Percentiles rank a stretch among this genome's conserved stretches.
phyloP scores from a whole-genome alignment of 2,113 vertebrate species.

The Epinephelus moara region DNA sequence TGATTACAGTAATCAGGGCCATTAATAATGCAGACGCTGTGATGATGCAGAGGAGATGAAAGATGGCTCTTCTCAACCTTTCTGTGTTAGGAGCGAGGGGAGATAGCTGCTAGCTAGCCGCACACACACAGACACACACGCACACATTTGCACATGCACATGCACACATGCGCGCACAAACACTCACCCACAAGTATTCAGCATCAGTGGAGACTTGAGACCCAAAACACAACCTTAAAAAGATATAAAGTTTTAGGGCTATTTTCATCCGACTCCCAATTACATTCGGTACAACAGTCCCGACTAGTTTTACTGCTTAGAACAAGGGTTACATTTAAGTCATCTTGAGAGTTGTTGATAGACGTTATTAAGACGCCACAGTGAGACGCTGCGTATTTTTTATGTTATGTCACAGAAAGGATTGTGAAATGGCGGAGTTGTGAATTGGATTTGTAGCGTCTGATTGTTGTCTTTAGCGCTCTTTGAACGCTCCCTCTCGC shows the following conservation, averaged over 20 bases:
- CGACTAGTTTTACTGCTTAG: constrained; percentile 30
- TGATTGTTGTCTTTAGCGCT: constrained; percentile 73
- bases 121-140: constrained; percentile 32
- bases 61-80: constrained; percentile 87
- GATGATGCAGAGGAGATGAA: constrained; percentile 87
- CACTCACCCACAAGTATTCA: constrained; percentile 59
- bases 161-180: constrained; percentile 21
- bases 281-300: constrained; percentile 48
- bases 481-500: constrained; percentile 47
- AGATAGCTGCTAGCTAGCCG: constrained; percentile 83
- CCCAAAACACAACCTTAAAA: constrained; percentile 69
- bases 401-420: constrained; percentile 43
- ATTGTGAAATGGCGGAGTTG: constrained; percentile 33
- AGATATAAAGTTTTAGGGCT: constrained; percentile 60
- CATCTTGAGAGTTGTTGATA: constrained; percentile 37
- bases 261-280: constrained; percentile 51
- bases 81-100: constrained; percentile 83
- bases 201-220: constrained; percentile 62
- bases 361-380: constrained; percentile 26
- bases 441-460: constrained; percentile 69
- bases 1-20: constrained; percentile 88
- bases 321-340: constrained; percentile 42
- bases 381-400: constrained; percentile 32
- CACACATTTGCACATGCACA: background rate
- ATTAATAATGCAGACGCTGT: constrained; percentile 87